A percentile compares a stretch with the other conserved stretches of the same genome.
Conservation (phyloP, 2,113 vertebrate genomes). For the Stigmatopora argus region DNA sequence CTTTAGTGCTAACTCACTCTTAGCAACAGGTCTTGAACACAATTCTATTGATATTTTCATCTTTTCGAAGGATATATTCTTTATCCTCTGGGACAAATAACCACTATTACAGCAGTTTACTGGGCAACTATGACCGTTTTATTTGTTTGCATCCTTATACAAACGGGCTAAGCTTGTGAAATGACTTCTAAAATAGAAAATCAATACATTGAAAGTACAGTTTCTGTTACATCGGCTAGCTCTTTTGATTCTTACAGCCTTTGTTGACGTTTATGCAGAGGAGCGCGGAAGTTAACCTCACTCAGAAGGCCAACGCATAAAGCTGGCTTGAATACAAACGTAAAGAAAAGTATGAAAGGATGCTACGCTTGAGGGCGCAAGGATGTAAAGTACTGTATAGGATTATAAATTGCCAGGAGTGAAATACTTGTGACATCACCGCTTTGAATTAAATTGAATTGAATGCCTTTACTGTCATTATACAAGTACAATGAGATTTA, state of each 20-base stretch:
- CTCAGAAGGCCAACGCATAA: constrained; percentile 17
- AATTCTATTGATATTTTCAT: no score
- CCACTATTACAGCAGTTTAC: no score
- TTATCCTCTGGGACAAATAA: no score
- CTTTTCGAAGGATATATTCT: no score
- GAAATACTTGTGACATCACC: constrained; percentile 24
- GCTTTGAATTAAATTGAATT: not conserved
- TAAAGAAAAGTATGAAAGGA: constrained; percentile 34
- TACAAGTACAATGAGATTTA: not conserved
- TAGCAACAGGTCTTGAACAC: no score
- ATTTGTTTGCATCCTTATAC: no score
- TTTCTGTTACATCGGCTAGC: not conserved
- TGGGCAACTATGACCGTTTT: no score
- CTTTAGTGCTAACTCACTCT: no score
- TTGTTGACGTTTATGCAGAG: not conserved
- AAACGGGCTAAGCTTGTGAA: no score
- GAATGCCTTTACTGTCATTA: not conserved
- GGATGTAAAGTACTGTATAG: constrained; percentile 6
- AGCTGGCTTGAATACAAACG: constrained; percentile 8
- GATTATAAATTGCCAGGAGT: constrained; percentile 13
- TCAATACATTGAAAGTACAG: not conserved
- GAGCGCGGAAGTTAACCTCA: not conserved
- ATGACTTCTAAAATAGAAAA: no score
- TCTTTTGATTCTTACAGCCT: not conserved
- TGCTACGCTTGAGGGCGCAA: constrained; percentile 16